Evolutionary conservation across 2,888 invertebrate genomes (phyloP), one percentile per base, ranked within the genome.

Genomic region (Melangyna quadrimaculata): DNA sequence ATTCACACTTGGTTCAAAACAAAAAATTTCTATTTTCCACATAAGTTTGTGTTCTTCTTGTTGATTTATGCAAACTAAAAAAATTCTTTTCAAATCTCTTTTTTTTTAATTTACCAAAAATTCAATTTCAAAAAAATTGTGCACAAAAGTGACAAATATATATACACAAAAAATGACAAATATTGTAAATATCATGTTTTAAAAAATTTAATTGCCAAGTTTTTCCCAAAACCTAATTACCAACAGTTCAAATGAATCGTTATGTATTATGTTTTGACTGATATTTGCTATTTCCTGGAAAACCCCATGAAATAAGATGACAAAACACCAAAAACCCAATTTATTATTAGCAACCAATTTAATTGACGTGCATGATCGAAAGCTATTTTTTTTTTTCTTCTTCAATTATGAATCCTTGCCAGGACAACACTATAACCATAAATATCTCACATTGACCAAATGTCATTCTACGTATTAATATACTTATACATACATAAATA

Each of bases 291-390:
- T 19, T 22, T 22, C 22, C 57, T 32, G 1, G 7, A 3, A 14
- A 59, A 0, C 19, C 12, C 19, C 12, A 22, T 14, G 19, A 35
- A 59, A 29, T 59, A 7, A 22, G 14, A 59, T 35, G 14, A 14
- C 8, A 35, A 37, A 37, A 1, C 22, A 24, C 14, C 8, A 14
- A 22, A 14, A 17, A 32, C 4, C 4, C 14, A 22, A 59, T 59
- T 22, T 37, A 35, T 59, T 37, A 59, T 37, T 59, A 14, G 8
- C 35, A 59, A 59, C 59, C 22, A 59, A 59, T 59, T 59, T 59
- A 59, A 22, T 59, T 59, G 59, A 37, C 59, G 22, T 22, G 35
- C 32, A 59, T 35, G 59, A 37, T 8, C 9, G n/a, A 37, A 37
- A 59, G 22, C 17, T 9, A 22, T 17, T 8, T 5, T 9, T 55